Conservation (phyloP, 2,888 invertebrate species). For the Lepetodrilus schrolli region DNA sequence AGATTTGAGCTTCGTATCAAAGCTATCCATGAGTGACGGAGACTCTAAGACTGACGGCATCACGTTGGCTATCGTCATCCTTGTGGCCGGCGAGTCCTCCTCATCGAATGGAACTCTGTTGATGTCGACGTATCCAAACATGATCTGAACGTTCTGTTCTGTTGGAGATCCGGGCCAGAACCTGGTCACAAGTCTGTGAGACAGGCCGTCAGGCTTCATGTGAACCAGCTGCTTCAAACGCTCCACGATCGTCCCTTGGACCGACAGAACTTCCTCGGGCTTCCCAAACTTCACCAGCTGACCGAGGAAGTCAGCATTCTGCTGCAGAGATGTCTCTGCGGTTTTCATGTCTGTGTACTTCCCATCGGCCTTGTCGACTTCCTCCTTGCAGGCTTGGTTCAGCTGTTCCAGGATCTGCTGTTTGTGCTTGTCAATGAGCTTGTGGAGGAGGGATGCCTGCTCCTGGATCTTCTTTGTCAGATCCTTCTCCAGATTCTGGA, state of each 20-base stretch:
- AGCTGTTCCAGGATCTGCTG: slow-evolving; percentile 44
- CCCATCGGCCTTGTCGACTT: slow-evolving; percentile 43
- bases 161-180: slow-evolving; percentile 55
- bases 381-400: slow-evolving; percentile 43
- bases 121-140: slow-evolving; percentile 60
- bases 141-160: slow-evolving; percentile 48
- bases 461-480: slow-evolving; percentile 46
- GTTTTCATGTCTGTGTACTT: slow-evolving; percentile 49
- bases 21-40: slow-evolving; percentile 46
- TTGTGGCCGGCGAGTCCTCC: slow-evolving; percentile 41
- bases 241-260: slow-evolving; percentile 52
- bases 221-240: slow-evolving; percentile 59
- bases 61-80: slow-evolving; percentile 47
- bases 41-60: slow-evolving; percentile 51
- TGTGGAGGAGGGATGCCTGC: slow-evolving; percentile 60
- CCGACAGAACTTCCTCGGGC: slow-evolving; percentile 59
- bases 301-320: slow-evolving; percentile 50
- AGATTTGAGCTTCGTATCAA: slow-evolving; percentile 48
- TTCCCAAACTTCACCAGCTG: slow-evolving; percentile 56
- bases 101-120: slow-evolving; percentile 48
- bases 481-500: slow-evolving; percentile 46
- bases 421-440: slow-evolving; percentile 59
- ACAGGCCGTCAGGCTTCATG: slow-evolving; percentile 56
- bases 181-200: slow-evolving; percentile 47
- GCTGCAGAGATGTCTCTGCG: slow-evolving; percentile 47